Percentiles rank a stretch among this genome's conserved stretches.
Evolutionary conservation across 2,797 vertebrate genomes (phyloP).

Genomic region (Apodemus agrarius): DNA sequence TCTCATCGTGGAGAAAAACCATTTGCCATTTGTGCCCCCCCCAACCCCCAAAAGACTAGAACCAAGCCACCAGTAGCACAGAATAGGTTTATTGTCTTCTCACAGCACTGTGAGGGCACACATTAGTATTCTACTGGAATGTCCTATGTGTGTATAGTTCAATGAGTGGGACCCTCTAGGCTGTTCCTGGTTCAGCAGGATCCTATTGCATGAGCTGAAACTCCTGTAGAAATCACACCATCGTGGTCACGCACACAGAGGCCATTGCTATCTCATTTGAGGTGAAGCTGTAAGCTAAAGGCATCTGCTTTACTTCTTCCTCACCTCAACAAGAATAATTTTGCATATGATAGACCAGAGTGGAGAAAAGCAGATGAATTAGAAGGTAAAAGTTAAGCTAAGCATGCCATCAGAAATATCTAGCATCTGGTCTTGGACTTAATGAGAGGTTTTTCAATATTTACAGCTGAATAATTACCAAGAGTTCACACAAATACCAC

Average conservation of each 20-base stretch:
- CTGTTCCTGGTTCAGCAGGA: neutral
- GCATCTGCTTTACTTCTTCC: constrained; percentile 44
- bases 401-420: neutral
- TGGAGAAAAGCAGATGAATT: neutral
- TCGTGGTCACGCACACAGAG: neutral
- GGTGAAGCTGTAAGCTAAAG: constrained; percentile 40
- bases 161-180: constrained; percentile 43
- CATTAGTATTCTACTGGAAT: constrained; percentile 53
- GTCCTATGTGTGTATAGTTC: constrained; percentile 60
- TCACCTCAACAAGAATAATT: constrained; percentile 38
- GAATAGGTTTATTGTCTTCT: constrained; percentile 43
- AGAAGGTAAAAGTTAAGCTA: neutral
- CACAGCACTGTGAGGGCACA: constrained; percentile 20
- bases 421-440: neutral
- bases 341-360: neutral
- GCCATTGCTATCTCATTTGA: constrained; percentile 9
- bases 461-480: constrained; percentile 6
- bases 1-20: neutral
- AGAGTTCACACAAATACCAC: neutral
- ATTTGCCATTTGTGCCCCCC: neutral
- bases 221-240: neutral
- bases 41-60: constrained; percentile 39
- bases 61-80: constrained; percentile 49
- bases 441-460: neutral
- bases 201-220: constrained; percentile 35